Percentiles rank a stretch among this genome's conserved stretches.
phyloP scores from a whole-genome alignment of 2,888 invertebrate species.

The Pharmacophagus antenor region DNA sequence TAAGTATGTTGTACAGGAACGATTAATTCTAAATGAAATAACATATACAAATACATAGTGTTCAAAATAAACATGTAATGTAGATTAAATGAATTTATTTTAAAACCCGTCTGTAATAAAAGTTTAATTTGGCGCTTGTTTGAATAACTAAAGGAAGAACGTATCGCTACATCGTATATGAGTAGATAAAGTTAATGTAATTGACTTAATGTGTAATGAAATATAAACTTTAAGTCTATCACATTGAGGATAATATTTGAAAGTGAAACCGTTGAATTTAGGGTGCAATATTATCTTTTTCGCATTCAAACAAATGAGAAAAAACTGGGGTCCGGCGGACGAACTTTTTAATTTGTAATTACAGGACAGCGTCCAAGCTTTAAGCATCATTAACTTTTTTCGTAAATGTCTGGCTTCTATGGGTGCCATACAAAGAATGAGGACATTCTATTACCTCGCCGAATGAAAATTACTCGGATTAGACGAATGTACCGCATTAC shows the following conservation, averaged over 20 bases:
- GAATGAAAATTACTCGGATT: conserved; percentile 53
- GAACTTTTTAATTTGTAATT: conserved; percentile 81
- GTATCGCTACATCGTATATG: conserved; percentile 55
- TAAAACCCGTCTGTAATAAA: conserved; percentile 46
- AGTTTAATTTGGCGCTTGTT: conserved; percentile 66
- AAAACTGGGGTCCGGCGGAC: conserved; percentile 72
- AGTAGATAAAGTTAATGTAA: conserved; percentile 73
- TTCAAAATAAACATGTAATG: neutral
- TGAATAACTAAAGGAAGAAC: conserved; percentile 59
- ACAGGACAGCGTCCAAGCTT: conserved; percentile 77
- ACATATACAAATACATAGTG: neutral
- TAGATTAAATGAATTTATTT: conserved; percentile 14
- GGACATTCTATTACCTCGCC: conserved; percentile 62
- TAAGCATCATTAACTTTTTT: conserved; percentile 78
- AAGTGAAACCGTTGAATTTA: conserved; percentile 44
- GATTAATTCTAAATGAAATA: too few species aligned
- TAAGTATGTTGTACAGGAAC: too few species aligned
- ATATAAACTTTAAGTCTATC: conserved; percentile 41
- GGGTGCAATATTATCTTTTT: conserved; percentile 75
- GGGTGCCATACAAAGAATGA: conserved; percentile 57
- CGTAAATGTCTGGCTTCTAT: conserved; percentile 67
- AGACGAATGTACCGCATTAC: conserved; percentile 33
- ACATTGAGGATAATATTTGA: conserved; percentile 40
- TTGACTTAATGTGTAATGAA: conserved; percentile 46
- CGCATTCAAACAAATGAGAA: conserved; percentile 75